Evolutionary conservation across 92 coral and sea anemone species (phyloP).

Genomic region (Epizoanthus stellaris): DNA sequence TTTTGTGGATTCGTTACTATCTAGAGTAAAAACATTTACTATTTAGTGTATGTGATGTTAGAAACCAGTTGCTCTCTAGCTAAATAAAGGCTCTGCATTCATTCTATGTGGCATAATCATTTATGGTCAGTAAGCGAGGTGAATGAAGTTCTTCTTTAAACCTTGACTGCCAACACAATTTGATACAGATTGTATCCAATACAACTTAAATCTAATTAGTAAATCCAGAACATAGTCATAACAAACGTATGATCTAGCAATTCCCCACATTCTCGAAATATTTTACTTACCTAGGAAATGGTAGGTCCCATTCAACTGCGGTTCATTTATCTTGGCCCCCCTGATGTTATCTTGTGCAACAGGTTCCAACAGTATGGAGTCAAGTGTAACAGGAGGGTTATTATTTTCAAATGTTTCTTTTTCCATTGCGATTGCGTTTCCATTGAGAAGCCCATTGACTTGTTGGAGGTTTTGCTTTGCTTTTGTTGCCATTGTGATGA

Average conservation of each 20-base stretch:
- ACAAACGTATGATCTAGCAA: no score
- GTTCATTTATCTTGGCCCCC: neutral
- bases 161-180: no score
- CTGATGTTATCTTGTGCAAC: neutral
- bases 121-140: no score
- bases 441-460: neutral
- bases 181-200: no score
- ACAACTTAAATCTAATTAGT: no score
- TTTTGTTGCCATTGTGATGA: constrained; percentile 12
- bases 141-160: no score
- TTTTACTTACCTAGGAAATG: neutral
- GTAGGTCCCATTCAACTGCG: neutral
- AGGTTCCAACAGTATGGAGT: constrained; percentile 9
- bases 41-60: neutral
- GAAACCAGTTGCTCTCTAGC: no score
- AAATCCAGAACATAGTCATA: no score
- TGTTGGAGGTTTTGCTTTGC: neutral
- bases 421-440: neutral
- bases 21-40: neutral
- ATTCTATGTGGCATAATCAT: no score
- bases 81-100: no score
- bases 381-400: constrained; percentile 16
- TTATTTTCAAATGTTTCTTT: constrained; percentile 1
- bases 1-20: neutral
- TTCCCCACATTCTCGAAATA: neutral